These are phyloP conservation scores for Pangasius mekongensis DNA, from an alignment of 2,797 vertebrate genomes.

Conservation along the genomic window DNA sequence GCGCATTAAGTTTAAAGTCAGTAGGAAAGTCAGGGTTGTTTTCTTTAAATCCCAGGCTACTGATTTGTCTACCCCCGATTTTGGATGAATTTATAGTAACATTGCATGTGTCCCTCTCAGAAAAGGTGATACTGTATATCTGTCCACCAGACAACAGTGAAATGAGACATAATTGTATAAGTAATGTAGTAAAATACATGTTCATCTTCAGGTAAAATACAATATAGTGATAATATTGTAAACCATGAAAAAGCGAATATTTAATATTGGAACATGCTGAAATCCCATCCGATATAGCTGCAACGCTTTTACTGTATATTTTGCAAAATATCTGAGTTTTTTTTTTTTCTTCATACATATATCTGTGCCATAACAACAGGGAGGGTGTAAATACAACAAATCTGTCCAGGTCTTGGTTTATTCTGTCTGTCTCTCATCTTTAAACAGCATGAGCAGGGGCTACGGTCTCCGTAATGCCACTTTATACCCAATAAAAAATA, in stretches of 20 bases:
- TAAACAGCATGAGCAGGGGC: neutral
- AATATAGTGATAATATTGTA: neutral
- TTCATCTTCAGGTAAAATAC: neutral
- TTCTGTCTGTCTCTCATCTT: neutral
- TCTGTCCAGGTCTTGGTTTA: conserved; percentile 5
- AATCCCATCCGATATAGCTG: neutral
- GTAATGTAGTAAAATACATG: neutral
- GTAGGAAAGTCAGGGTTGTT: neutral
- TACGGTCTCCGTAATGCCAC: neutral
- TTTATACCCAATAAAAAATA: conserved; percentile 43
- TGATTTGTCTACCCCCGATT: neutral
- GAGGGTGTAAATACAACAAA: neutral
- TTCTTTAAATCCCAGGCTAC: neutral
- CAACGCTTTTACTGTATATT: conserved; percentile 6
- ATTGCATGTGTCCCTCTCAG: neutral
- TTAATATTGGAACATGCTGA: neutral
- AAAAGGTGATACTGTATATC: neutral
- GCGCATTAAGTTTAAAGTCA: neutral
- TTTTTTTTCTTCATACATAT: too few species aligned
- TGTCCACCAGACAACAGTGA: neutral
- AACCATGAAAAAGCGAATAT: neutral
- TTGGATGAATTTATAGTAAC: neutral
- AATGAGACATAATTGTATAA: neutral
- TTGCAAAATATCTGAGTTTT: neutral
- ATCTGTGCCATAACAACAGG: neutral